Evolutionary conservation across 2,888 invertebrate genomes (phyloP).

Genomic region (Amiota mariae): DNA sequence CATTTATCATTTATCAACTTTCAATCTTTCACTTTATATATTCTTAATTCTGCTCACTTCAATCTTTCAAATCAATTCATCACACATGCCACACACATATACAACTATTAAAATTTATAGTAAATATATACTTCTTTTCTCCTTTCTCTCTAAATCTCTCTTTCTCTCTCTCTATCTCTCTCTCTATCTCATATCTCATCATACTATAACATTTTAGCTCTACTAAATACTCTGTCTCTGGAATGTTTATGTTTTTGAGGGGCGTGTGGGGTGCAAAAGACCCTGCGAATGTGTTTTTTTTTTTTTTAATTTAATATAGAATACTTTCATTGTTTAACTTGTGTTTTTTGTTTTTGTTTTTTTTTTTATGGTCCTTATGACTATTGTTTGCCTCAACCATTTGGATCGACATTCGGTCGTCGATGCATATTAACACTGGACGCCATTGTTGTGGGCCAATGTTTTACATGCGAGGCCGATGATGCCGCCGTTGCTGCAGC

Average conservation of each 20-base stretch:
- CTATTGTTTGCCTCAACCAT: conserved; percentile 62
- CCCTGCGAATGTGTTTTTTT: conserved; percentile 56
- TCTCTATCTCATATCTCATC: background rate
- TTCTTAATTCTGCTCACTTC: no score
- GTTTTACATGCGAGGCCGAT: conserved; percentile 46
- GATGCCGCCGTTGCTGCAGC: conserved; percentile 39
- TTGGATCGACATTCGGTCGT: conserved; percentile 72
- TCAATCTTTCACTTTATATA: no score
- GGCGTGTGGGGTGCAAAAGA: background rate
- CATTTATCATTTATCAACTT: no score
- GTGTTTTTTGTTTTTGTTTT: conserved; percentile 36
- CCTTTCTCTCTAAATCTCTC: background rate
- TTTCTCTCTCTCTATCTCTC: background rate
- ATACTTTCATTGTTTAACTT: conserved; percentile 47
- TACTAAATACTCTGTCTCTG: conserved; percentile 43
- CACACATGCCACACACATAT: no score
- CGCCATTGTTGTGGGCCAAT: conserved; percentile 30
- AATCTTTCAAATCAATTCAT: no score
- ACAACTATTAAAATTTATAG: no score
- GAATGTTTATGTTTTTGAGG: conserved; percentile 48
- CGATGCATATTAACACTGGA: conserved; percentile 61
- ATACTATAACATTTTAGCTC: background rate
- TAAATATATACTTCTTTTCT: background rate
- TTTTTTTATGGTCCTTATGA: conserved; percentile 37
- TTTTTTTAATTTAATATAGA: conserved; percentile 53